Conservation (phyloP, 2,888 invertebrate genomes). For the Chymomyza procnemis region DNA sequence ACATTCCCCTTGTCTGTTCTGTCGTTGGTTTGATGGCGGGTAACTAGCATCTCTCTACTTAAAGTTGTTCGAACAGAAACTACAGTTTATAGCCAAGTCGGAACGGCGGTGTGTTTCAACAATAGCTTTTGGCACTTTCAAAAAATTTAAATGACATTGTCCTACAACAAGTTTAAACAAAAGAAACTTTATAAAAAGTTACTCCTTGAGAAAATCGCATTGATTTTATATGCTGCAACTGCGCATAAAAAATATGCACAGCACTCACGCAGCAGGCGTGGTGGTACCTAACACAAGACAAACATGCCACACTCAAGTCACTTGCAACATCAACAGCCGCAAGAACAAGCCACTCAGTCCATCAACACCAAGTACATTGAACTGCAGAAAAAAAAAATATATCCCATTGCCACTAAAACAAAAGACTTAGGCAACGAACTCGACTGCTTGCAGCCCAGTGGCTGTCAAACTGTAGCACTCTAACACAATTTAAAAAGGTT, state of each 20-base stretch:
- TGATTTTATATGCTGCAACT: too few relatives aligned
- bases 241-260: constrained; percentile 13
- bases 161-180: too few relatives aligned
- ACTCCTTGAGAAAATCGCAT: too few relatives aligned
- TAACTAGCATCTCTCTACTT: too few relatives aligned
- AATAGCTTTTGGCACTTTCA: too few relatives aligned
- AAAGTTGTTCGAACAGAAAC: too few relatives aligned
- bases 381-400: constrained; percentile 40
- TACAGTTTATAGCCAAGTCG: too few relatives aligned
- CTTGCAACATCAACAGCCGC: background rate
- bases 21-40: too few relatives aligned
- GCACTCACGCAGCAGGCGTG: constrained; percentile 29
- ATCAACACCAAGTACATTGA: constrained; percentile 46
- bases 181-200: too few relatives aligned
- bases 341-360: constrained; percentile 2
- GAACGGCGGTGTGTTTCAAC: too few relatives aligned
- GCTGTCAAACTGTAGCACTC: constrained; percentile 43
- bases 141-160: too few relatives aligned
- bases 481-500: constrained; percentile 65
- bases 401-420: constrained; percentile 35
- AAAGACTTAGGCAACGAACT: constrained; percentile 66
- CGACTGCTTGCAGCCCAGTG: constrained; percentile 26
- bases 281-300: constrained; percentile 2
- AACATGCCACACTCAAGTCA: background rate
- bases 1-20: too few relatives aligned